Evolutionary conservation across 2,113 vertebrate species (phyloP).

Genomic region (Callocephalon fimbriatum): DNA sequence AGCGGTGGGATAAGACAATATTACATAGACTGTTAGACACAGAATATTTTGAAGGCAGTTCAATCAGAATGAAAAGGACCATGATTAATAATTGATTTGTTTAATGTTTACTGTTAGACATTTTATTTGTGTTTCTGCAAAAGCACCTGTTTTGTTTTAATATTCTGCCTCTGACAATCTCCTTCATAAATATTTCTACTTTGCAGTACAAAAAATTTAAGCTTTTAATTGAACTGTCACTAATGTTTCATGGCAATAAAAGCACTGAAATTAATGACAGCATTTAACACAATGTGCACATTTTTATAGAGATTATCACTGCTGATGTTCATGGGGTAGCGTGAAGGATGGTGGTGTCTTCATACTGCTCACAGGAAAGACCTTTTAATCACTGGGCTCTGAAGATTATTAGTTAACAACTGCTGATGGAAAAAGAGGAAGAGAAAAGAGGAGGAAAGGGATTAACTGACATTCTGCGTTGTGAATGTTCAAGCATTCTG

Average conservation of each 20-base stretch:
- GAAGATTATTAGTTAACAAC: not conserved
- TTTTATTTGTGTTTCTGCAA: conserved; percentile 42
- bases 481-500: not conserved
- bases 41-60: not conserved
- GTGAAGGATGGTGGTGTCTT: not conserved
- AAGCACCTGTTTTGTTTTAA: conserved; percentile 56
- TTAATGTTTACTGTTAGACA: conserved; percentile 13
- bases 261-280: conserved; percentile 33
- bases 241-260: conserved; percentile 54
- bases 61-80: not conserved
- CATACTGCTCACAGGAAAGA: not conserved
- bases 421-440: not conserved
- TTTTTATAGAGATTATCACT: conserved; percentile 6
- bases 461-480: not conserved
- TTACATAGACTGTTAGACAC: not conserved
- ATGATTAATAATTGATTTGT: conserved; percentile 42
- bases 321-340: not conserved
- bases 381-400: not conserved
- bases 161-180: not conserved
- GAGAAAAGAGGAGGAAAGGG: not conserved
- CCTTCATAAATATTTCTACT: conserved; percentile 69
- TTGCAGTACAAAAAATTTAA: conserved; percentile 62
- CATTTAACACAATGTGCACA: conserved; percentile 21
- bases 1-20: not conserved
- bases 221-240: conserved; percentile 66